Evolutionary conservation across 2,888 invertebrate species (phyloP), one percentile per base, ranked within the genome.

Genomic region (Trichogramma evanescens): DNA sequence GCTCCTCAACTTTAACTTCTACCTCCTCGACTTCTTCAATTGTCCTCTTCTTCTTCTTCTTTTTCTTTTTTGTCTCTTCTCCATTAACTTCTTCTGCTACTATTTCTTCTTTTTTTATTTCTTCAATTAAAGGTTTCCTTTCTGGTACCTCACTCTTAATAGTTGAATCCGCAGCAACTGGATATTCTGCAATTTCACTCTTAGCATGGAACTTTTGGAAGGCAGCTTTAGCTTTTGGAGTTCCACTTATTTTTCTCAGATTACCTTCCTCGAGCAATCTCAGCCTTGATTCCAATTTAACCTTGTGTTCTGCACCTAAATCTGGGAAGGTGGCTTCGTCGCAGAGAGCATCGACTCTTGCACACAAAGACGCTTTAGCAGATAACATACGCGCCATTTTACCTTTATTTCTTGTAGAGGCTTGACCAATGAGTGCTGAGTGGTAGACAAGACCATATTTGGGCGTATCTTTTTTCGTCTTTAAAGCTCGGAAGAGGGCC

Each of bases 401-500:
- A 62, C 98, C 98, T 78, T 99, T 99, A 69, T 94, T 89, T 77
- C 91, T 93, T 0, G 89, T 84, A 72, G 89, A 91, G 1, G 91
- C 85, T 61, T 95, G 93, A 0, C 95, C 94, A 6, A 99, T 89
- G 10, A 99, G 79, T 71, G 92, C 91, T 0, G 98, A 90, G 76
- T 99, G 98, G 76, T 97, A 99, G 66, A 99, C 95, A 49, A 99
- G 81, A 81, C 99, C 99, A 77, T 99, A 99, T 74, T 99, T 99
- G 0, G 99, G 99, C 0, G 99, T 99, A 74, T 98, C 95, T 74
- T 95, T 93, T 74, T 95, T 95, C 0, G 96, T 93, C 79, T 99
- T 99, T 13, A 99, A 80, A 0, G 99, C 98, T 66, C 98, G 83
- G 80, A 99, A 99, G 7, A 99, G 80, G 0, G 98, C 98, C 75